Percentiles rank a stretch among this genome's conserved stretches.
phyloP scores from a whole-genome alignment of 2,888 invertebrate species.

The Plagodis dolabraria region DNA sequence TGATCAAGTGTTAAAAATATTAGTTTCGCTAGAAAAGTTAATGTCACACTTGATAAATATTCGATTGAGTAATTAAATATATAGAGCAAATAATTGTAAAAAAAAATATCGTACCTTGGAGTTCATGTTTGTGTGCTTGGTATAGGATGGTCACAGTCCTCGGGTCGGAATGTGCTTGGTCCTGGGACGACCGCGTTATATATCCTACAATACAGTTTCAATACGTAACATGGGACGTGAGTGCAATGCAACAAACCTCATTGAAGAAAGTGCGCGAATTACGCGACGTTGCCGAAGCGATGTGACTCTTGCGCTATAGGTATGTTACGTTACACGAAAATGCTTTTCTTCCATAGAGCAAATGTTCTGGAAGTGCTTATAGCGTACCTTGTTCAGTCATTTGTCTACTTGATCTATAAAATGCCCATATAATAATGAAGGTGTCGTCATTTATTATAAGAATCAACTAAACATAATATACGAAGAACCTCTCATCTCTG shows the following conservation, averaged over 20 bases:
- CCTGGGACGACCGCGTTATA: constrained; percentile 64
- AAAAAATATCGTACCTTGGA: constrained; percentile 67
- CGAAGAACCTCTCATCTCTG: too few relatives aligned
- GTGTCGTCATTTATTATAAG: too few relatives aligned
- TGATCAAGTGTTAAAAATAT: too few relatives aligned
- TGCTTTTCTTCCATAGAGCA: constrained; percentile 41
- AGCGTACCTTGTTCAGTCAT: too few relatives aligned
- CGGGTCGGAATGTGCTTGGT: constrained; percentile 68
- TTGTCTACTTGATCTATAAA: too few relatives aligned
- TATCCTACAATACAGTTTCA: constrained; percentile 67
- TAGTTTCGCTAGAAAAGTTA: too few relatives aligned
- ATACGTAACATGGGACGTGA: constrained; percentile 78
- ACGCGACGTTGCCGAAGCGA: constrained; percentile 52
- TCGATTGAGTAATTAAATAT: too few relatives aligned
- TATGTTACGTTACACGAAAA: constrained; percentile 54
- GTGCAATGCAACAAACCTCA: constrained; percentile 69
- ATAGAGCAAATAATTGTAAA: too few relatives aligned
- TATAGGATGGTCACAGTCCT: constrained; percentile 68
- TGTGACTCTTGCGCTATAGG: constrained; percentile 57
- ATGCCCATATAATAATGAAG: too few relatives aligned
- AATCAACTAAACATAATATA: too few relatives aligned
- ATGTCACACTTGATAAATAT: too few relatives aligned
- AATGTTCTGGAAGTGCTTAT: too few relatives aligned
- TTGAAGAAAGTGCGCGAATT: constrained; percentile 77
- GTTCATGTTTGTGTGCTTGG: constrained; percentile 76